Evolutionary conservation across 2,113 vertebrate species (phyloP).

Genomic region (Leptocoma aspasia): DNA sequence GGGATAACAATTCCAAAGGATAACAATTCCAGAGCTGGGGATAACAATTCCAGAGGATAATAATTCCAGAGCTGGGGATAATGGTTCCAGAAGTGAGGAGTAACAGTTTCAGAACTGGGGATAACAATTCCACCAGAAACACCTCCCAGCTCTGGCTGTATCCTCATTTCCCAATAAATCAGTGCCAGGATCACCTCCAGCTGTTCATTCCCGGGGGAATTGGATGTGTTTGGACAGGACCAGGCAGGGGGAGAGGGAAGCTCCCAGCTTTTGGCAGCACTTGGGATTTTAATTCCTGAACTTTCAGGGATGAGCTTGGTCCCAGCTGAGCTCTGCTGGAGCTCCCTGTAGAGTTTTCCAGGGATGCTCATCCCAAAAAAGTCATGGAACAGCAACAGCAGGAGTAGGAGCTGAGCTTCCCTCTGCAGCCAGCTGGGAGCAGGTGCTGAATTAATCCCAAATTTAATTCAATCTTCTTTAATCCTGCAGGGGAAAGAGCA

Average conservation of each 20-base stretch:
- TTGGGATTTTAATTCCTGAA: neutral
- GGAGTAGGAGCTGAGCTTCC: neutral
- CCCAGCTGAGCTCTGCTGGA: neutral
- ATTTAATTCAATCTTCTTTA: slow-evolving; percentile 2
- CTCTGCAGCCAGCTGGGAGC: neutral
- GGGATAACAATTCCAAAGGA: neutral
- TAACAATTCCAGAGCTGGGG: neutral
- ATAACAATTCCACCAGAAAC: neutral
- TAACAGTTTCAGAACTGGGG: neutral
- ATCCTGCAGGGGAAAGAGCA: slow-evolving; percentile 29
- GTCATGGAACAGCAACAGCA: neutral
- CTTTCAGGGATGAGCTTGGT: neutral
- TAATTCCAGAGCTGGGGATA: too few species aligned
- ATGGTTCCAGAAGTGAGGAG: neutral
- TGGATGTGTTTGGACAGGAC: neutral
- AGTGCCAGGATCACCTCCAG: neutral
- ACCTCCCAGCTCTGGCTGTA: fast-evolving
- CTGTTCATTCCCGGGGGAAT: neutral
- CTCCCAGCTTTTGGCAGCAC: neutral
- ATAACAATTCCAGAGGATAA: neutral
- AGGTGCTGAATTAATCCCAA: neutral
- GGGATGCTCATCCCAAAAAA: neutral
- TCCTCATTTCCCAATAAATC: neutral
- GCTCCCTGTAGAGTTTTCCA: neutral
- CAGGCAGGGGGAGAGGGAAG: neutral